These are phyloP conservation scores for Cirrhinus mrigala DNA, from an alignment of 2,797 vertebrate genomes.

Conservation along the genomic window DNA sequence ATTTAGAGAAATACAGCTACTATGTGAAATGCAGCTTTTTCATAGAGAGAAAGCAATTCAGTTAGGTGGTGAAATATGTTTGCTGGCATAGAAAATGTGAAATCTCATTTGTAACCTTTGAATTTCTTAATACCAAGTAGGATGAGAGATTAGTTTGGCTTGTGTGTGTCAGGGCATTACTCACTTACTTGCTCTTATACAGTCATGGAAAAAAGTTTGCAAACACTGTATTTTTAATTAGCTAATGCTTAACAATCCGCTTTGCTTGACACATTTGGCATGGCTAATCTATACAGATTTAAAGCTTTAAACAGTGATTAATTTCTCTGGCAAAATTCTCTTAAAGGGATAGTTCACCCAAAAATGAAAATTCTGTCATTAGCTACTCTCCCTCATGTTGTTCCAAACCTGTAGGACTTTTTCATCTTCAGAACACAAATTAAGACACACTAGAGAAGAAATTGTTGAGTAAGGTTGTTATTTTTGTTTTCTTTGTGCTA, in stretches of 20 bases:
- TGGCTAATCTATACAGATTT: conserved; percentile 6
- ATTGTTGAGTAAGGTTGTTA: too few relatives aligned
- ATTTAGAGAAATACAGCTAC: not conserved
- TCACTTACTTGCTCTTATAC: not conserved
- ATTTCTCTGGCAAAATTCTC: not conserved
- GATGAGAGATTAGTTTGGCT: conserved; percentile 6
- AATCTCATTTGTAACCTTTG: not conserved
- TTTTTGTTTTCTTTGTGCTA: too few relatives aligned
- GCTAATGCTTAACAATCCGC: not conserved
- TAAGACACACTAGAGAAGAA: too few relatives aligned
- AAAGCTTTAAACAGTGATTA: not conserved
- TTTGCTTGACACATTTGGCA: not conserved
- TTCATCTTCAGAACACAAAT: too few relatives aligned
- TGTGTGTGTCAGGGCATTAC: not conserved
- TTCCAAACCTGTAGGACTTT: too few relatives aligned
- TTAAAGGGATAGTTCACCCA: too few relatives aligned
- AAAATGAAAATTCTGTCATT: too few relatives aligned
- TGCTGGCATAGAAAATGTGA: not conserved
- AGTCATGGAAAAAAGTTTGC: not conserved
- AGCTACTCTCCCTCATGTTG: too few relatives aligned
- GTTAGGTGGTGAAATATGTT: not conserved
- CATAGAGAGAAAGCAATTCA: not conserved
- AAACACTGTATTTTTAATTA: not conserved
- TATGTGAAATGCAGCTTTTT: not conserved
- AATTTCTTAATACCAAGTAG: not conserved